Base-by-base conservation (phyloP, 2,797 vertebrate species). In the Cossypha heuglini region DNA sequence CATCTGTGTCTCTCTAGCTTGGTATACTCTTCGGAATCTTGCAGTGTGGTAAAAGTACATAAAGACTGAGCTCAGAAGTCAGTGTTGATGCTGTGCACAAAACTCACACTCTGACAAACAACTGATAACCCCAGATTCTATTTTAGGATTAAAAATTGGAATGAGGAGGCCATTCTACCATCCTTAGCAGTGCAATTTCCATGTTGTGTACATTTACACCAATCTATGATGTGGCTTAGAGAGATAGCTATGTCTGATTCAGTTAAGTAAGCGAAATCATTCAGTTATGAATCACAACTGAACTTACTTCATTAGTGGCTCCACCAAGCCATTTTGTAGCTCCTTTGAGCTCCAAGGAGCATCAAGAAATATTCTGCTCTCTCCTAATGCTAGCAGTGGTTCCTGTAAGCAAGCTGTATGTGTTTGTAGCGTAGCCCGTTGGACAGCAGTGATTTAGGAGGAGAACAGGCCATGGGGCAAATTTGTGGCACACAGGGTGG, bases 401-500 rank as follows among this genome's bases (percentile, higher is more conserved):
- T 82, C 38, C 38, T 40, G 38, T 40, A 69, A 88, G 24, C 22
- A 78, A 90, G 25, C 11, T 62, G 28, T 40, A 9, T 22, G 13
- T 43, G 81, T n/a, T 45, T 24, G 26, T 14, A 64, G 24, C 25
- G 31, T 18, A 84, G 35, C n/a, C 45, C 49, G 10, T 31, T 31
- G 38, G 59, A 43, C 48, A 51, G 13, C 5, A 26, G 29, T 58
- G 35, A 31, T 57, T 81, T 21, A 33, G 43, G 25, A 80, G 17
- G 13, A 26, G 10, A 33, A 57, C 21, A 31, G 15, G 29, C 26
- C 83, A 66, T 54, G 58, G 26, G 25, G 22, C 19, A 72, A 21
- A 6, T 71, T n/a, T 57, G 40, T 20, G 16, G 4, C 42, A 40
- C 9, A 55, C 8, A 0, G 0, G 7, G 24, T 2, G 1, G 16